A percentile compares a stretch with the other conserved stretches of the same genome.
Conservation (phyloP, 2,113 vertebrate species). For the Petrocephalus microphthalmus region DNA sequence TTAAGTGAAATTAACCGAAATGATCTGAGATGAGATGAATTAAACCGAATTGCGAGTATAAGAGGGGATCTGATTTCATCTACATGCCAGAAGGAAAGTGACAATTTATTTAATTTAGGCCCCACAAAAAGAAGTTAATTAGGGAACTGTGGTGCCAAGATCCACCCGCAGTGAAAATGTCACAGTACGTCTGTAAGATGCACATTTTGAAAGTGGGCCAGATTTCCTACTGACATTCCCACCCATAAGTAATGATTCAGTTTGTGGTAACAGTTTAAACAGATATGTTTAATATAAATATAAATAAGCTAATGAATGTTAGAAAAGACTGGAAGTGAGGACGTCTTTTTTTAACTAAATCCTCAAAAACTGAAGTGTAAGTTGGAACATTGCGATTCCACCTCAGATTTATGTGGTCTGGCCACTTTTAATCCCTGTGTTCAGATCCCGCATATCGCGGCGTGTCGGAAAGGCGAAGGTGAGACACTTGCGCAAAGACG, state of each 20-base stretch:
- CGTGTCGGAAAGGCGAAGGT: neutral
- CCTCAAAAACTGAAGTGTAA: neutral
- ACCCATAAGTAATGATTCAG: neutral
- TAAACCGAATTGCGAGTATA: neutral
- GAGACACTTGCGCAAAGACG: conserved; percentile 67
- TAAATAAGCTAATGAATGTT: neutral
- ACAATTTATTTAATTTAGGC: neutral
- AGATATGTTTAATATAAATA: neutral
- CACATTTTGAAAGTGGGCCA: neutral
- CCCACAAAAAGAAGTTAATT: neutral
- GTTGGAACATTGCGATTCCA: neutral
- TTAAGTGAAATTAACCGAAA: too few relatives aligned
- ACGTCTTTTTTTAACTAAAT: neutral
- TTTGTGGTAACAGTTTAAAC: neutral
- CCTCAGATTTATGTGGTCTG: neutral
- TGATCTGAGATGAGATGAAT: neutral
- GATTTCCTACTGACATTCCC: neutral
- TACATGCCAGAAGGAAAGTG: neutral
- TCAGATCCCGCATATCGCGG: neutral
- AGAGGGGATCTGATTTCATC: conserved; percentile 10
- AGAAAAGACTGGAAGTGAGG: neutral
- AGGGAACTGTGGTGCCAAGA: neutral
- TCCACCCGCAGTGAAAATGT: neutral
- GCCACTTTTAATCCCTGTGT: neutral
- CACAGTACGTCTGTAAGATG: neutral